Evolutionary conservation across 1,140 invertebrate species (phyloP).

Genomic region (Lepidurus couesii): DNA sequence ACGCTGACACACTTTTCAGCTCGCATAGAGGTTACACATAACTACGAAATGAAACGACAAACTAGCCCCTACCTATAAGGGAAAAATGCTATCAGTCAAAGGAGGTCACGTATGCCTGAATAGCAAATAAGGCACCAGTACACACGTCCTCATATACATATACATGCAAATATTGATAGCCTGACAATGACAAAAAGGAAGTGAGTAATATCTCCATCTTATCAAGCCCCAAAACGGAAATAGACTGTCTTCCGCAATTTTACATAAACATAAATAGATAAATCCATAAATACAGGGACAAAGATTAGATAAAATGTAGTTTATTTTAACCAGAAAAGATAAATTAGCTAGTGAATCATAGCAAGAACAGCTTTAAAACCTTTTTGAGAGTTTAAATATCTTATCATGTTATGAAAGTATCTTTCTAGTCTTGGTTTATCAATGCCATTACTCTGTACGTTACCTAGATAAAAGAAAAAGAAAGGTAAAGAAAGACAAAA

Average conservation of each 20-base stretch:
- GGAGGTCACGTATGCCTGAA: neutral
- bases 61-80: neutral
- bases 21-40: neutral
- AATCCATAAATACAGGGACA: too few relatives aligned
- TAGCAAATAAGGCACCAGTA: neutral
- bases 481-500: too few relatives aligned
- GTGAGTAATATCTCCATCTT: too few relatives aligned
- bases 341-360: neutral
- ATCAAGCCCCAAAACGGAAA: too few relatives aligned
- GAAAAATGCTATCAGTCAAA: neutral
- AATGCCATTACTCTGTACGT: too few relatives aligned
- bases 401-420: neutral
- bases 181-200: neutral
- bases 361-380: neutral
- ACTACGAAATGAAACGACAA: neutral
- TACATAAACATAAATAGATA: too few relatives aligned
- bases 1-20: too few relatives aligned
- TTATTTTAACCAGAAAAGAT: neutral
- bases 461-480: too few relatives aligned
- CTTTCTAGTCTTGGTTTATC: too few relatives aligned
- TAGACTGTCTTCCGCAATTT: too few relatives aligned
- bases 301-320: neutral
- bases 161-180: neutral
- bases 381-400: neutral
- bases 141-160: neutral